These are phyloP conservation scores for Cepaea nemoralis DNA, from an alignment of 1,140 invertebrate genomes.

Conservation along the genomic window DNA sequence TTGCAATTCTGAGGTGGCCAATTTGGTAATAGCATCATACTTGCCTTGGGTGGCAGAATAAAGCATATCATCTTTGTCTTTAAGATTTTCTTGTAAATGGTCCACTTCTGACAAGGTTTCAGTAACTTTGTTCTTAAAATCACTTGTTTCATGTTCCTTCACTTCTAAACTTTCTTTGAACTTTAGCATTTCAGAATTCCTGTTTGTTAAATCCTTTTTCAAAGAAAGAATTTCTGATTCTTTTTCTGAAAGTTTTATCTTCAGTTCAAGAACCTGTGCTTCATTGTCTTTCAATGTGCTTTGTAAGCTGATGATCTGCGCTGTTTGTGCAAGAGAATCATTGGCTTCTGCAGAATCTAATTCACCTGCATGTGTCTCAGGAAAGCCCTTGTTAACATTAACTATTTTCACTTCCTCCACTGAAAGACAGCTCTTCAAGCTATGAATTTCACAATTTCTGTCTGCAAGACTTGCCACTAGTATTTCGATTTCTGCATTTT, in stretches of 20 bases:
- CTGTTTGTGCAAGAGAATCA: background rate
- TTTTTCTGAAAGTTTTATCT: background rate
- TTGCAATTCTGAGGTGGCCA: background rate
- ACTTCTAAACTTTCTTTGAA: background rate
- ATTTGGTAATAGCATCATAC: background rate
- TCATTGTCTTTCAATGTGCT: constrained; percentile 2
- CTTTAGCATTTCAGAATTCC: background rate
- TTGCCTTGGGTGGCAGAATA: background rate
- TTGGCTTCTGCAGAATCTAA: background rate
- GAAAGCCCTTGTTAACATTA: background rate
- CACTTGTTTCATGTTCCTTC: background rate
- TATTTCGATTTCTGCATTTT: background rate
- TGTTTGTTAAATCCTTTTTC: background rate
- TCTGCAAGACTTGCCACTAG: background rate
- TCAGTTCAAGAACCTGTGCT: background rate
- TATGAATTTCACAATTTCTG: constrained; percentile 1
- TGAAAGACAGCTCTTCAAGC: background rate
- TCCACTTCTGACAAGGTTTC: background rate
- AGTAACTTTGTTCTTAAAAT: background rate
- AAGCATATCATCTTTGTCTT: background rate
- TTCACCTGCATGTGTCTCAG: background rate
- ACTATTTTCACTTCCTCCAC: background rate
- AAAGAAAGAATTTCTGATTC: background rate
- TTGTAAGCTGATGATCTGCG: background rate
- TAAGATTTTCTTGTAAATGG: background rate